Evolutionary conservation across 2,888 invertebrate genomes (phyloP), one percentile per base, ranked within the genome.

Genomic region (Mylabris sibirica): DNA sequence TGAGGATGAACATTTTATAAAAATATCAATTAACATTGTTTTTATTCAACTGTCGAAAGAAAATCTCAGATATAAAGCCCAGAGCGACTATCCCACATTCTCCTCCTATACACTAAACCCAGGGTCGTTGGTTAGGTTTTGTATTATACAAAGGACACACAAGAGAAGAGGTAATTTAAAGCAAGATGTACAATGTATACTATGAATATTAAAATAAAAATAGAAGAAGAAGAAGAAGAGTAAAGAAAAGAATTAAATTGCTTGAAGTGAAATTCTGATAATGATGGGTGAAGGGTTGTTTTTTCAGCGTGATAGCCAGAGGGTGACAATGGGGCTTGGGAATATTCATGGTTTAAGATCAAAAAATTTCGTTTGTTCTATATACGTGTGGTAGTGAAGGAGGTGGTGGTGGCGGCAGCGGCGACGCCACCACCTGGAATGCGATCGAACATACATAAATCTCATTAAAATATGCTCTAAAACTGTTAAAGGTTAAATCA

Each of bases 251-350:
- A 57, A 24, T 8, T 57, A 57, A 12, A 24, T 57, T 24, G 57
- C 57, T 24, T 12, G 24, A 57, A 57, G 57, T 12, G 1, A 12
- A 12, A 57, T 57, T 24, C 12, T 22, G 57, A 57, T 57, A 14
- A 57, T 57, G 24, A 57, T 57, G 53, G 53, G 53, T 53, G 57
- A 57, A 57, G 57, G 57, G 57, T 57, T 57, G 57, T 44, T 57
- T 57, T 41, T 22, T 57, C 57, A 63, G 59, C 75, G 75, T 75
- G 77, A 77, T 71, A 70, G 72, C 77, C 75, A 71, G 64, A 63
- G 76, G 76, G 74, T 63, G 67, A 64, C 70, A 71, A 69, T 30
- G 72, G 63, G 72, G 63, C 74, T 72, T 75, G 75, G 75, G 75
- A 75, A 75, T 69, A 68, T 65, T 53, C 49, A 22, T 53, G 44